Conservation (phyloP, 2,797 vertebrate genomes). For the Cheirogaleus major region DNA sequence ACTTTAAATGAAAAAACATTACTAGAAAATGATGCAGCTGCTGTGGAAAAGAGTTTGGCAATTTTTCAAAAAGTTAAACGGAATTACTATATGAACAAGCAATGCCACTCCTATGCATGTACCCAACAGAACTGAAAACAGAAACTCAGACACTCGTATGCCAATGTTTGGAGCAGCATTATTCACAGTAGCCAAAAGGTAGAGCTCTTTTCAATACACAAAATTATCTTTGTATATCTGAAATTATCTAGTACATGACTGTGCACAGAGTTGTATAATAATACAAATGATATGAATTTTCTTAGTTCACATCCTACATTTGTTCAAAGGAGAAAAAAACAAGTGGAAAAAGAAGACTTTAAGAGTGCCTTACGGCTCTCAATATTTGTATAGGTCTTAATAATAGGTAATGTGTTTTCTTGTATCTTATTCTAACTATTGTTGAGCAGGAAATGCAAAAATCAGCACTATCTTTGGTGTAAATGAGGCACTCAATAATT, state of each 20-base stretch:
- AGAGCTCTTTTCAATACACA: neutral
- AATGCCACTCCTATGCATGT: neutral
- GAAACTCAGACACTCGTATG: neutral
- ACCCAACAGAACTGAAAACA: neutral
- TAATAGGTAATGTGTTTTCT: neutral
- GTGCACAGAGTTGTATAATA: neutral
- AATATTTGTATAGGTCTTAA: neutral
- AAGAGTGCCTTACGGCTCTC: neutral
- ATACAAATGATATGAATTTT: neutral
- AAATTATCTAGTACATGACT: neutral
- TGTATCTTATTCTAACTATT: neutral
- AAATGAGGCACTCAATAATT: neutral
- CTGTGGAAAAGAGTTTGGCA: neutral
- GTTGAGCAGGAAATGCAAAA: neutral
- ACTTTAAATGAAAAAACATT: neutral
- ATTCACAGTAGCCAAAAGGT: neutral
- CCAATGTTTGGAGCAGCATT: neutral
- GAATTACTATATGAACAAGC: neutral
- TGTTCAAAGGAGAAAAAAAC: neutral
- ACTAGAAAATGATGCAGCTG: neutral
- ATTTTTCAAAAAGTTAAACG: neutral
- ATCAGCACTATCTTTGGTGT: neutral
- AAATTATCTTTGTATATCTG: neutral
- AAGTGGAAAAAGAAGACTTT: neutral
- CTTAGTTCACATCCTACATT: neutral